Base-by-base conservation (phyloP, 2,888 invertebrate species). In the Pseudoips prasinana region DNA sequence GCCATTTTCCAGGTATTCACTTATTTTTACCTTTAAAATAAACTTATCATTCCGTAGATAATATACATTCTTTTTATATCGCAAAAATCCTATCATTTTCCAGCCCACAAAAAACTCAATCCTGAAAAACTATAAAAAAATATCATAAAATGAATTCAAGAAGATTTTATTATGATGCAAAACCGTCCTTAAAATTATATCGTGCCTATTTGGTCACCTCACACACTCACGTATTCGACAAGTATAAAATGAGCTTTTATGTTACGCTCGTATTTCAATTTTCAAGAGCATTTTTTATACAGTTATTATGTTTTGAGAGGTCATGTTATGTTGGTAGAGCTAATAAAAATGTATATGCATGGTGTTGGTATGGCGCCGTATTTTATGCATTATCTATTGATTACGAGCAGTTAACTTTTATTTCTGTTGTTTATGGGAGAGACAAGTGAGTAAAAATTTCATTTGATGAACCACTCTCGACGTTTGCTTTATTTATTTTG, bases 361-460 rank as follows among this genome's bases (percentile, higher is more conserved):
- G 40, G 43, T 28, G 46, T 44, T 56, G 49, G 58, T 40, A 59
- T 28, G 24, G 42, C 20, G 34, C 52, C 54, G 54, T 56, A 58
- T 63, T 61, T 58, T 56, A 61, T 57, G 54, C 58, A 63, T 59
- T 59, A 66, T 57, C 51, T 51, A 58, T 66, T 62, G 61, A 58
- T 57, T 58, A 56, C 50, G 40, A 53, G 44, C 58, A 52, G 62
- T 66, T 59, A 61, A 58, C 49, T 62, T 62, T 64, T 60, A 62
- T 62, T 54, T 45, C 42, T 41, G 38, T 51, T 43, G 30, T 43
- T 38, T 40, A 33, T 38, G 35, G 28, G 25, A 11, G 35, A 26
- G 46, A 34, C 36, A 51, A 37, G 30, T 29, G 39, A 32, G 29
- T 34, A 4, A 36, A 30, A n/a, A 8, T 27, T 42, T 27, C 29